A percentile compares a stretch with the other conserved stretches of the same genome.
Conservation (phyloP, 2,113 vertebrate genomes). For the Anguilla japonica region DNA sequence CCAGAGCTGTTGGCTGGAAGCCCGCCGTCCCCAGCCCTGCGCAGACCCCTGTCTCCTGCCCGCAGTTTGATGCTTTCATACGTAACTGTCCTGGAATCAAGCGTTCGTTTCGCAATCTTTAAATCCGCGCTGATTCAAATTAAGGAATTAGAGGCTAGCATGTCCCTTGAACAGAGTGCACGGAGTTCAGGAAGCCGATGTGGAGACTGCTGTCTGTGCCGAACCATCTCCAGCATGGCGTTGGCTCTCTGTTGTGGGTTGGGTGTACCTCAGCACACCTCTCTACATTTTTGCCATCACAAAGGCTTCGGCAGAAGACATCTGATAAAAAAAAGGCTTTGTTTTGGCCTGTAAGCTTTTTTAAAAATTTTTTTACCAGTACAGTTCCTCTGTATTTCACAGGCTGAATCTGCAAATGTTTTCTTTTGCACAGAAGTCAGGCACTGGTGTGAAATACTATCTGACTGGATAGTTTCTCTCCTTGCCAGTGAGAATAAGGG, state of each 20-base stretch:
- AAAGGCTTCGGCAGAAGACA: too few species aligned
- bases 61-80: not conserved
- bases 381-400: not conserved
- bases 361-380: not conserved
- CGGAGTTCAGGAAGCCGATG: not conserved
- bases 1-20: not conserved
- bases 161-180: not conserved
- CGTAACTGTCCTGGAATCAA: not conserved
- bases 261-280: too few species aligned
- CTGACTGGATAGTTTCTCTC: not conserved
- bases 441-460: not conserved
- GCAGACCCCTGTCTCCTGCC: not conserved
- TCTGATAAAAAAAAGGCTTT: too few species aligned
- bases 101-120: not conserved
- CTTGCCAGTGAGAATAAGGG: too few species aligned
- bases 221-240: too few species aligned
- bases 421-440: too few species aligned
- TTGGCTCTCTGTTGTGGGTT: too few species aligned
- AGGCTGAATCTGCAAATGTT: not conserved
- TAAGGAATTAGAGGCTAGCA: not conserved
- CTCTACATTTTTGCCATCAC: too few species aligned
- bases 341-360: too few species aligned
- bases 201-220: not conserved
- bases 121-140: conserved; percentile 8
- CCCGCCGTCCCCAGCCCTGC: not conserved